Evolutionary conservation across 2,888 invertebrate genomes (phyloP).

Genomic region (Seira ritae): DNA sequence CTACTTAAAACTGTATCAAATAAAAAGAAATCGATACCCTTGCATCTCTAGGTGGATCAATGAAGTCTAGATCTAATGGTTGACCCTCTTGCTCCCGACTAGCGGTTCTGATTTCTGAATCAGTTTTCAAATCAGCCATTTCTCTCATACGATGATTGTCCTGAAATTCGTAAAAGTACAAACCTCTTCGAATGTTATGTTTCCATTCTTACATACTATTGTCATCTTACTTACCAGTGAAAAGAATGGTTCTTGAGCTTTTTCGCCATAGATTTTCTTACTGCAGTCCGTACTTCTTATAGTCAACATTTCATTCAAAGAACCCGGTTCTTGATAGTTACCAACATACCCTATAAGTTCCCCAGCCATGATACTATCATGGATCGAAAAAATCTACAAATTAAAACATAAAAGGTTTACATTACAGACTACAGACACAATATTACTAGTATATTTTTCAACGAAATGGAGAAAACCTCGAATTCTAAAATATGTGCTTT

Average conservation of each 20-base stretch:
- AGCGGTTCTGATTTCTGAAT: conserved; percentile 55
- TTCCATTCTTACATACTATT: too few relatives aligned
- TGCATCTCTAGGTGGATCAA: conserved; percentile 53
- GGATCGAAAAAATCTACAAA: conserved; percentile 84
- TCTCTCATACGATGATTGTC: conserved; percentile 56
- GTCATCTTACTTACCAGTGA: conserved; percentile 81
- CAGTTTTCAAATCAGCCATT: conserved; percentile 33
- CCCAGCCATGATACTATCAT: conserved; percentile 83
- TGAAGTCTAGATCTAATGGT: conserved; percentile 55
- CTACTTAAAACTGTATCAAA: too few relatives aligned
- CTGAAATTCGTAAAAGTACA: conserved; percentile 37
- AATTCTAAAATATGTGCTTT: conserved; percentile 34
- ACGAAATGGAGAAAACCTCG: conserved; percentile 34
- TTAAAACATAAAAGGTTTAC: too few relatives aligned
- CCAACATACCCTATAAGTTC: conserved; percentile 78
- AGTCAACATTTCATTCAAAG: conserved; percentile 36
- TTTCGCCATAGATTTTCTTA: conserved; percentile 79
- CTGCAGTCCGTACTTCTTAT: not conserved
- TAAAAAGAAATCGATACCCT: too few relatives aligned
- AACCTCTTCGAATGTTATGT: too few relatives aligned
- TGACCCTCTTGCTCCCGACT: conserved; percentile 66
- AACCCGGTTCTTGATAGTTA: not conserved
- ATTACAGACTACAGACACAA: too few relatives aligned
- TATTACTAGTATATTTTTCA: too few relatives aligned
- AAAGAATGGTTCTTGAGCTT: conserved; percentile 85